phyloP scores from a whole-genome alignment of 2,888 invertebrate genomes.

The Orthosia gothica region DNA sequence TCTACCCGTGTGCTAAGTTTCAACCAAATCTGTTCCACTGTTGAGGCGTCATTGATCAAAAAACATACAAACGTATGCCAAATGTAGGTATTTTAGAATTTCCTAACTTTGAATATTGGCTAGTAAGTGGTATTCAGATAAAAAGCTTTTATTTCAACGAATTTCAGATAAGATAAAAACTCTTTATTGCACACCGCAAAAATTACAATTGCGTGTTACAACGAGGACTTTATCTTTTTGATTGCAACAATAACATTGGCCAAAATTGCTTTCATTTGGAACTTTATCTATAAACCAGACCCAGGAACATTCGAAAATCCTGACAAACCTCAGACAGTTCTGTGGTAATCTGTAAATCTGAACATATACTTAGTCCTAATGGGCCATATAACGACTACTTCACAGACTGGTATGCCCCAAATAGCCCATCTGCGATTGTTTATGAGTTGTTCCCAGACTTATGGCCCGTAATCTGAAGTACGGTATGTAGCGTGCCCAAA shows the following conservation, averaged over 20 bases:
- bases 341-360: conserved; percentile 49
- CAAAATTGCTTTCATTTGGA: not conserved
- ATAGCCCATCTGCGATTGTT: conserved; percentile 71
- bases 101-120: conserved; percentile 4
- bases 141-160: conserved; percentile 24
- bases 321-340: conserved; percentile 5
- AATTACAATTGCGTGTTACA: conserved; percentile 7
- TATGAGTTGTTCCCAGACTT: conserved; percentile 66
- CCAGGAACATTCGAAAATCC: not conserved
- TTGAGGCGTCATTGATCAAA: too few species aligned
- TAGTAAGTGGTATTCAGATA: not conserved
- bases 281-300: not conserved
- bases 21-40: too few species aligned
- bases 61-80: not conserved
- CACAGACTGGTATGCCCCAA: conserved; percentile 64
- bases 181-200: conserved; percentile 17
- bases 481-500: conserved; percentile 47
- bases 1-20: too few species aligned
- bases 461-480: conserved; percentile 51
- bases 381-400: conserved; percentile 70
- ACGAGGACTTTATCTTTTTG: not conserved
- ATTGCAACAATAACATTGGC: conserved; percentile 8
- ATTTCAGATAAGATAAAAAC: conserved; percentile 28
- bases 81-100: not conserved
- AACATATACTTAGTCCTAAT: conserved; percentile 59